Base-by-base conservation (phyloP, 2,113 vertebrate species). In the Anoura caudifer region DNA sequence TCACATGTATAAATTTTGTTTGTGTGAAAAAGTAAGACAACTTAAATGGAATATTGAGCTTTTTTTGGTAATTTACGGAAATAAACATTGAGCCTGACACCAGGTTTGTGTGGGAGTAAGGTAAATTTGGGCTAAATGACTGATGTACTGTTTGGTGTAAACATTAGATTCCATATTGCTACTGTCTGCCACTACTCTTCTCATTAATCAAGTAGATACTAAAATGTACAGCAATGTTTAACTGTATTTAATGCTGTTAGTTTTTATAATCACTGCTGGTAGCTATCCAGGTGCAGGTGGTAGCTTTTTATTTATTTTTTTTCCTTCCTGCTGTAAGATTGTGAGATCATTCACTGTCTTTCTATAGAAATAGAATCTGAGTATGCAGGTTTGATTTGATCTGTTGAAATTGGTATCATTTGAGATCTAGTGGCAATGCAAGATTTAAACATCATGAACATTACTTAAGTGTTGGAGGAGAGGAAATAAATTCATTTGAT, bases 131-230 rank as follows among this genome's bases (percentile, higher is more conserved):
- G 95, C 94, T 90, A 50, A 95, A 86, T 91, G 95, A 97, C 91
- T 96, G 97, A 96, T 97, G 95, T 83, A 45, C 73, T 97, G 65
- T 97, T 97, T 97, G 91, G 36, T 95, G 87, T 97, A 97, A 97
- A 97, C 96, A 97, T 94, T 87, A 41, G 88, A 95, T 93, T 96
- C 95, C 97, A 97, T 97, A 97, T 97, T 98, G 97, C 97, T 94
- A 90, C 82, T 97, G 93, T 96, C 95, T 96, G 96, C 91, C 86
- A 92, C 83, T 84, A 83, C 80, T 93, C 91, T 91, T 96, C 94
- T 95, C 95, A 87, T 97, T 97, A 97, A 97, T 97, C 96, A 97
- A 91, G 89, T 92, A 94, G 94, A 94, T 96, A 94, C 79, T 91
- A 70, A 97, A 95, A 94, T 93, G 89, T 96, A 98, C 89, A 96